Evolutionary conservation across 1,140 invertebrate genomes (phyloP).

Genomic region (Ceratitis capitata): DNA sequence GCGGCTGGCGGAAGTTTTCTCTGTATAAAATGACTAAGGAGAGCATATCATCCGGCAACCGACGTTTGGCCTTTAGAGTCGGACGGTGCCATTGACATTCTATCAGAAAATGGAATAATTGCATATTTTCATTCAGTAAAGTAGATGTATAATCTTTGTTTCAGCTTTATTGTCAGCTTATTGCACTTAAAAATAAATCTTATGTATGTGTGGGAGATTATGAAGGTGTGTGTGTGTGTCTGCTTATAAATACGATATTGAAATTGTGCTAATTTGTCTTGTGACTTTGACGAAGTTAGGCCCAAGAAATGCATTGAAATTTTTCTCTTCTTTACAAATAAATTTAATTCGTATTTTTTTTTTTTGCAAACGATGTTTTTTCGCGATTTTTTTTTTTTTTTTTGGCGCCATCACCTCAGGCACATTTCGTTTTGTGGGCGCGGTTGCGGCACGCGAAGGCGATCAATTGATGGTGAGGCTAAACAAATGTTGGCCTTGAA

Average conservation of each 20-base stretch:
- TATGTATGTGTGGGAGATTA: neutral
- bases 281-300: neutral
- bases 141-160: neutral
- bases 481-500: constrained; percentile 23
- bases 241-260: neutral
- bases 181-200: neutral
- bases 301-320: neutral
- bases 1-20: neutral
- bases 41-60: neutral
- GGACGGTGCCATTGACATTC: neutral
- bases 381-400: neutral
- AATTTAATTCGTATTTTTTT: neutral
- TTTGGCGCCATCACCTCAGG: neutral
- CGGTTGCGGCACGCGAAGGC: neutral
- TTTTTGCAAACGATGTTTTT: neutral
- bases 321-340: neutral
- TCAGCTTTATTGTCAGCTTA: neutral
- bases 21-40: neutral
- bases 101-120: neutral
- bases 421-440: neutral
- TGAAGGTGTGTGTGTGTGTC: neutral
- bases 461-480: neutral
- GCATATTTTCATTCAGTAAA: neutral
- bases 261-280: neutral
- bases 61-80: neutral